These are phyloP conservation scores for Habrosyne pyritoides DNA, from an alignment of 2,888 invertebrate genomes.

Conservation along the genomic window DNA sequence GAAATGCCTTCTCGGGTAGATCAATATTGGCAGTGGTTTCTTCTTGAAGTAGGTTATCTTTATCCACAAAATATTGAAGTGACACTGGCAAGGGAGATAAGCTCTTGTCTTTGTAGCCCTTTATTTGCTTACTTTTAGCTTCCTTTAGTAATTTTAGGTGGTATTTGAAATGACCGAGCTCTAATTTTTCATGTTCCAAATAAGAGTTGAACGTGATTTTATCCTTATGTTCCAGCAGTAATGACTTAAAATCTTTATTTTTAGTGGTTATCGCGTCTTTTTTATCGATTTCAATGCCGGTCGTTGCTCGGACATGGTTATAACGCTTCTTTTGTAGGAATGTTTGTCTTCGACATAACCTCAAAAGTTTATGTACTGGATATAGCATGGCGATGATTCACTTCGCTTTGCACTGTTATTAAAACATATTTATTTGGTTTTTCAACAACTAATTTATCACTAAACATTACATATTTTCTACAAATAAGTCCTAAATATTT, in stretches of 20 bases:
- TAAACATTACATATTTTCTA: neutral
- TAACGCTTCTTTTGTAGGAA: conserved; percentile 43
- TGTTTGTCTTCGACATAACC: conserved; percentile 6
- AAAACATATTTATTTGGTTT: neutral
- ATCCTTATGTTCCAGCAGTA: conserved; percentile 59
- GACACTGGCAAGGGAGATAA: conserved; percentile 78
- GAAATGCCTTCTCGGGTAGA: conserved; percentile 51
- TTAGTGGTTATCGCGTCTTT: conserved; percentile 28
- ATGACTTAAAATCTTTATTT: conserved; percentile 46
- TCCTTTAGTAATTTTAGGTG: conserved; percentile 54
- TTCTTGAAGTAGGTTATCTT: conserved; percentile 53
- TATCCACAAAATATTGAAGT: conserved; percentile 75
- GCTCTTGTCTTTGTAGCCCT: conserved; percentile 44
- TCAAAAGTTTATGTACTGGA: conserved; percentile 43
- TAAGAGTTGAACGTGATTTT: conserved; percentile 74
- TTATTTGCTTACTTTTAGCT: conserved; percentile 45
- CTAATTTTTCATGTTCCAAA: conserved; percentile 67
- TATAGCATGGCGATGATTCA: conserved; percentile 48
- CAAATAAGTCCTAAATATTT: neutral
- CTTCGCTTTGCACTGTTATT: neutral
- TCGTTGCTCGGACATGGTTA: conserved; percentile 41
- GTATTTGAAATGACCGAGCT: conserved; percentile 64
- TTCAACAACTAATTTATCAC: neutral
- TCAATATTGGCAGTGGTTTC: conserved; percentile 25
- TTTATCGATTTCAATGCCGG: conserved; percentile 27